These are phyloP conservation scores for Cheumatopsyche charites DNA, from an alignment of 1,140 invertebrate species.

Conservation along the genomic window DNA sequence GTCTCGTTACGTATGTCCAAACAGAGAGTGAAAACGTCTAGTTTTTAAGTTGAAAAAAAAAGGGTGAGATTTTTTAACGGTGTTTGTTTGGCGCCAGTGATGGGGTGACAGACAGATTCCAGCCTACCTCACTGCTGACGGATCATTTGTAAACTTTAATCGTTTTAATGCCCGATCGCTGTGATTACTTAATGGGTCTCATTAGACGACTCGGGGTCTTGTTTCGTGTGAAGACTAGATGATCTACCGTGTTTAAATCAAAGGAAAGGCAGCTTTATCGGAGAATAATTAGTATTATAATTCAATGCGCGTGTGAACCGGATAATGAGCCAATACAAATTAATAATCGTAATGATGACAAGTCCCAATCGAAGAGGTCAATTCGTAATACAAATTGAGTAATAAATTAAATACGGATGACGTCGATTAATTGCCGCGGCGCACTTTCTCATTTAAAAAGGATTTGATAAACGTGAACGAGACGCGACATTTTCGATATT, in stretches of 20 bases:
- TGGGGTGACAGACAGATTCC: constrained; percentile 40
- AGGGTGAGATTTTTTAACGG: background rate
- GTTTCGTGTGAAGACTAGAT: background rate
- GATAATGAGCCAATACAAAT: too few species aligned
- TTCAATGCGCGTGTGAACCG: background rate
- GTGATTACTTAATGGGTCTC: constrained; percentile 48
- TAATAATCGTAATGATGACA: background rate
- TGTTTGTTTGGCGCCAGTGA: constrained; percentile 23
- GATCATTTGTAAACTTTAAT: constrained; percentile 42
- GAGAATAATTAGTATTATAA: too few species aligned
- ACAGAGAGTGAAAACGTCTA: too few species aligned
- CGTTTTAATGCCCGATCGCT: constrained; percentile 45
- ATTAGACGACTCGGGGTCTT: constrained; percentile 32
- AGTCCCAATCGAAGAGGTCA: background rate
- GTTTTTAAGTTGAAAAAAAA: too few species aligned
- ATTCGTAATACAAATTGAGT: too few species aligned
- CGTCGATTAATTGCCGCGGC: too few species aligned
- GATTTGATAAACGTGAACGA: background rate
- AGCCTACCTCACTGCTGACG: constrained; percentile 38
- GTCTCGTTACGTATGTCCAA: too few species aligned
- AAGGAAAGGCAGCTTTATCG: too few species aligned
- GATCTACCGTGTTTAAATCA: too few species aligned
- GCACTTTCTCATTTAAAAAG: background rate
- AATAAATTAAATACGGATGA: too few species aligned
- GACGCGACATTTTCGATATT: background rate